Base-by-base conservation (phyloP, 2,113 vertebrate genomes). In the Labrus mixtus region DNA sequence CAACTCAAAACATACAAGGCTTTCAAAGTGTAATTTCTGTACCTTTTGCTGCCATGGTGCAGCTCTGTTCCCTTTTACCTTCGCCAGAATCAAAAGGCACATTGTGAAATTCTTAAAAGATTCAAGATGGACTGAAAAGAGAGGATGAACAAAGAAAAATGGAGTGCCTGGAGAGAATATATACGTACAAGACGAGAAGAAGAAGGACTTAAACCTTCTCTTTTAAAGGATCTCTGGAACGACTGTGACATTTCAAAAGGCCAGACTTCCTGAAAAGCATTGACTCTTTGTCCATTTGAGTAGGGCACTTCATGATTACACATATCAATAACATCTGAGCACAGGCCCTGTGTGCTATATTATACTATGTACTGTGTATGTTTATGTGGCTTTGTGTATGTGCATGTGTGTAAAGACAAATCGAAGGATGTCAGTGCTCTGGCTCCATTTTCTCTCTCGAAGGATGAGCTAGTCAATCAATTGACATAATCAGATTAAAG, bases 231-330 rank as follows among this genome's bases (percentile, higher is more conserved):
- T 76, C 60, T 85, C 79, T 89, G 77, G 88, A 89, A 89, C 17
- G 68, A 76, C 83, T 78, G 82, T 92, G 90, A 89, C 90, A 92
- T 93, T 93, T 93, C 70, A 92, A 93, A 93, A 92, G 86, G 88
- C 89, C 90, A 93, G 87, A 90, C 79, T 89, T 90, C 88, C 88
- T 83, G 87, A 92, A 78, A 92, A 84, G 81, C 85, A 85, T 16
- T 45, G 78, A 91, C 79, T 88, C 82, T 90, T 86, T 77, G 77
- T 86, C 85, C 78, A 91, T 91, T 91, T 87, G 68, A 83, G 73
- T 23, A 64, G 78, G 75, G 45, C 63, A 71, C 61, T 83, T 57
- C 77, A 81, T 86, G 87, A 87, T 87, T 88, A 87, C 74, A 87
- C 79, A 72, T 86, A 90, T 91, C 88, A 88, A 89, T 82, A 91